Evolutionary conservation across 1,140 invertebrate genomes (phyloP).

Genomic region (Drosophila hydei): DNA sequence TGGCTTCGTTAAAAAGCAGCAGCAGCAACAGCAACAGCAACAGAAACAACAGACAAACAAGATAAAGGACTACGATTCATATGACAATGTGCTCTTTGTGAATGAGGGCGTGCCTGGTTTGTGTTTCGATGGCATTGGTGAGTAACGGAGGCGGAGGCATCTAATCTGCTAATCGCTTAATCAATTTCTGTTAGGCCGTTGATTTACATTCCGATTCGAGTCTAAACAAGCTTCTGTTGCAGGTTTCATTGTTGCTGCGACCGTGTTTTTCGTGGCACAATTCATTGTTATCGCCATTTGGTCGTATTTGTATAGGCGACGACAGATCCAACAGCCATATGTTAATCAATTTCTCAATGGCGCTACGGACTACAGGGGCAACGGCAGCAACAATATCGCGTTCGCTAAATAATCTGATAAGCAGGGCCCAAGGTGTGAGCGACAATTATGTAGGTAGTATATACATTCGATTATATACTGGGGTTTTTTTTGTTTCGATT

Average conservation of each 20-base stretch:
- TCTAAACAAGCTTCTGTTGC: constrained; percentile 6
- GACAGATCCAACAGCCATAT: constrained; percentile 83
- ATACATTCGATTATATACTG: neutral
- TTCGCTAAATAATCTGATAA: constrained; percentile 19
- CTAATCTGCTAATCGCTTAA: neutral
- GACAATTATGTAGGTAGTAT: neutral
- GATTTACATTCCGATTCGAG: neutral
- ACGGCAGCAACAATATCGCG: constrained; percentile 2
- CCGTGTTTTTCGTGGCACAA: constrained; percentile 92
- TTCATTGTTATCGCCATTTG: constrained; percentile 92
- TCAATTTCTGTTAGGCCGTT: too few species aligned
- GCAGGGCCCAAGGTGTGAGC: neutral
- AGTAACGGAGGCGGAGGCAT: constrained; percentile 25
- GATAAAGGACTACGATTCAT: constrained; percentile 79
- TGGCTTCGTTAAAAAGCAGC: constrained; percentile 87
- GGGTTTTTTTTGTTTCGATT: constrained; percentile 1
- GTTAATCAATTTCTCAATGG: constrained; percentile 49
- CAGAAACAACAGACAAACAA: constrained; percentile 46
- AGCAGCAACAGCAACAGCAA: constrained; percentile 84
- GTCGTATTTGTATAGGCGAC: constrained; percentile 93
- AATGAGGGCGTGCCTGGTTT: constrained; percentile 85
- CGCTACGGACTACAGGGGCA: constrained; percentile 26
- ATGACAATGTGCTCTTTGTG: constrained; percentile 85
- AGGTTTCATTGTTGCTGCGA: constrained; percentile 91
- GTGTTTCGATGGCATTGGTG: constrained; percentile 88